A percentile compares a stretch with the other conserved stretches of the same genome.
These are phyloP conservation scores for Aphelenchoides bicaudatus DNA, from an alignment of 2,888 invertebrate species.

Conservation along the genomic window DNA sequence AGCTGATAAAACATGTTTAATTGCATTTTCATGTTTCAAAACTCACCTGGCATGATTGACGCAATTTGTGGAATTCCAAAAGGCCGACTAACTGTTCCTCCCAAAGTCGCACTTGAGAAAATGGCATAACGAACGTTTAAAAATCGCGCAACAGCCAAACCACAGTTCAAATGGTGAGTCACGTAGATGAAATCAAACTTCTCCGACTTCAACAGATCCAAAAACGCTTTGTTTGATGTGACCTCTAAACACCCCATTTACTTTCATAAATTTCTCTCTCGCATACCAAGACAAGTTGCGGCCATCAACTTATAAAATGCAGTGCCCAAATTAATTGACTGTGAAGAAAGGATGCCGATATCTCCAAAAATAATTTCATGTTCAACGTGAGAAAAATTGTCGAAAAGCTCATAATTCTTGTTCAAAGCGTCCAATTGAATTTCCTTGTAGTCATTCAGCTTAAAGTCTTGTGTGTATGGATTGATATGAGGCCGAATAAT, in stretches of 20 bases:
- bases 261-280: no score
- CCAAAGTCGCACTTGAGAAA: neutral
- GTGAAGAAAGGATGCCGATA: neutral
- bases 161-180: neutral
- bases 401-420: neutral
- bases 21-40: neutral
- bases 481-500: neutral
- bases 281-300: neutral
- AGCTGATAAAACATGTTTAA: neutral
- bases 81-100: neutral
- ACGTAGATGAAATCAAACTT: slow-evolving; percentile 6
- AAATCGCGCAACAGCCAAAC: neutral
- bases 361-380: slow-evolving; percentile 5
- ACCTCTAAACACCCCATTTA: no score
- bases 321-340: neutral
- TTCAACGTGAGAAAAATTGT: neutral
- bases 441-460: neutral
- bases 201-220: neutral
- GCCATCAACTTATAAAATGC: neutral
- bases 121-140: neutral
- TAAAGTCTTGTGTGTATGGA: neutral
- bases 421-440: slow-evolving; percentile 2
- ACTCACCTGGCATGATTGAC: neutral
- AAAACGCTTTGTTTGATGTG: neutral
- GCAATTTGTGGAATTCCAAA: neutral